These are phyloP conservation scores for Antrozous pallidus DNA, from an alignment of 2,797 vertebrate species.

Conservation along the genomic window DNA sequence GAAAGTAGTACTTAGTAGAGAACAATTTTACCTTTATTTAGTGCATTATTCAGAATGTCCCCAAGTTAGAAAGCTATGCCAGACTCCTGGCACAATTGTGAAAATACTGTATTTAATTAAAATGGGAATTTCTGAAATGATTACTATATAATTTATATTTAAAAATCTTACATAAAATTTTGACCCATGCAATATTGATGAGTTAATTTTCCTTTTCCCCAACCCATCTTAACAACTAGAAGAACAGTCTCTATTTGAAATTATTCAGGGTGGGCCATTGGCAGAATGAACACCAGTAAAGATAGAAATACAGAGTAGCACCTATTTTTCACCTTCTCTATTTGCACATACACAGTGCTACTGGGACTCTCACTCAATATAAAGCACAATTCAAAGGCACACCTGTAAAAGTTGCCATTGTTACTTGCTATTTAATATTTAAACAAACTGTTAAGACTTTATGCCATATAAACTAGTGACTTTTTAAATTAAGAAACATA, in stretches of 20 bases:
- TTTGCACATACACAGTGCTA: background rate
- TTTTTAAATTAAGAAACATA: constrained; percentile 30
- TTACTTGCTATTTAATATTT: constrained; percentile 59
- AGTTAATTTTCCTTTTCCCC: constrained; percentile 67
- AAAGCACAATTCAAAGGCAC: constrained; percentile 52
- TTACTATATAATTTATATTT: constrained; percentile 65
- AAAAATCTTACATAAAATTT: constrained; percentile 58
- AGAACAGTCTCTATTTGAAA: constrained; percentile 30
- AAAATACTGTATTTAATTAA: constrained; percentile 78
- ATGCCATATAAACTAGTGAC: background rate
- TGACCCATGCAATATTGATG: constrained; percentile 72
- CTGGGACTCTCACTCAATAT: background rate
- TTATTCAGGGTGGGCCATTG: background rate
- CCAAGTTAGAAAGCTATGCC: constrained; percentile 50
- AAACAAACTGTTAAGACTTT: constrained; percentile 57
- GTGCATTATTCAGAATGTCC: constrained; percentile 63
- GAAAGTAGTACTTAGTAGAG: constrained; percentile 58
- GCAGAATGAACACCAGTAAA: background rate
- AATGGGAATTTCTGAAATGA: constrained; percentile 68
- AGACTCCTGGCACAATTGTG: constrained; percentile 38
- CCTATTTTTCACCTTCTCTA: background rate
- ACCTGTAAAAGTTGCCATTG: constrained; percentile 22
- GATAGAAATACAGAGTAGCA: background rate
- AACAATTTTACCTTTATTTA: constrained; percentile 68
- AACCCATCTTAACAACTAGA: constrained; percentile 34